Evolutionary conservation across 2,888 invertebrate genomes (phyloP), one percentile per base, ranked within the genome.

Genomic region (Stenotaenia linearis): DNA sequence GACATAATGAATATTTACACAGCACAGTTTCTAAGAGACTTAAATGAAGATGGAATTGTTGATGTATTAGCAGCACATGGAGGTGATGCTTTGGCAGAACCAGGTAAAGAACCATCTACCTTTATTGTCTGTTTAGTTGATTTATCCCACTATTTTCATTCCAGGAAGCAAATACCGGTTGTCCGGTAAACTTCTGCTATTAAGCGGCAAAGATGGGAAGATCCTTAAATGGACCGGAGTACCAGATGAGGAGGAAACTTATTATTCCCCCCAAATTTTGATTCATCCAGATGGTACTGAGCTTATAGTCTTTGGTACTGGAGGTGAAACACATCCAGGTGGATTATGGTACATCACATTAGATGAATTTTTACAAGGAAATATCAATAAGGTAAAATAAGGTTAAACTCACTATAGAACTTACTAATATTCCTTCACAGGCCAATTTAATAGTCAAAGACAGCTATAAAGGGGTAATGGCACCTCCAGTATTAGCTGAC

Each of bases 21-120:
- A 30, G 91, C 91, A 0, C 92, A 91, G 84, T 90, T 90, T 82
- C 88, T 93, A 28, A 86, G 89, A 3, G 94, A 94, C 86, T 86
- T 92, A 79, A 90, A 92, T 84, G 89, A 88, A 9, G 94, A 94
- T 86, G 90, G 89, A 5, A 85, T 91, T 77, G 88, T 90, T 0
- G 94, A 94, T 85, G 87, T 94, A 30, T 85, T 93, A 56, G 90
- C 91, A 0, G 90, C 92, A 0, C 92, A 93, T 84, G 88, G 88
- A 0, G 88, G 88, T 6, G 88, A 88, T 82, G 88, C 88, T 5
- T 82, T 88, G 10, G 86, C 86, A 28, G 86, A 86, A 45, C 86
- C 87, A 81, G 86, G 87, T 87, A 80, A 28, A 78, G 1, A 18
- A 21, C 9, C 4, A n/a, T 12, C 5, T 75, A 6, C 10, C 18